phyloP scores from a whole-genome alignment of 2,888 invertebrate species.

The Cremastinae sp. region DNA sequence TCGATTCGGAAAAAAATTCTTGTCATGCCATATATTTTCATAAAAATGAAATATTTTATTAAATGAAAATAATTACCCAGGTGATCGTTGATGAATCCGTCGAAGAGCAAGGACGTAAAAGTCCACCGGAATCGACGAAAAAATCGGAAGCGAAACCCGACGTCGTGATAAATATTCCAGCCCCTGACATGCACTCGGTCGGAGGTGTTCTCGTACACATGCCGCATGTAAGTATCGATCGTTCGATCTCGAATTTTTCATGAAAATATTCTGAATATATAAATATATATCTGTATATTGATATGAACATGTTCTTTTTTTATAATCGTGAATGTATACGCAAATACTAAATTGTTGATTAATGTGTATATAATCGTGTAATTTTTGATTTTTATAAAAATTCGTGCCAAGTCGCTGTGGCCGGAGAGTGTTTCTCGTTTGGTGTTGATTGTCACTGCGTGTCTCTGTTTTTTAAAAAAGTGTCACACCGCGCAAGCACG shows the following conservation, averaged over 20 bases:
- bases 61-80: conserved; percentile 74
- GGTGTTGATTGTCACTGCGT: conserved; percentile 61
- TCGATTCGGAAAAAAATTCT: neutral
- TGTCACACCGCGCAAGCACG: conserved; percentile 57
- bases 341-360: conserved; percentile 29
- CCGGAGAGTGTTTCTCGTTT: conserved; percentile 62
- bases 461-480: conserved; percentile 58
- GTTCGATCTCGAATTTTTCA: conserved; percentile 68
- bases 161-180: conserved; percentile 83
- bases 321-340: conserved; percentile 56
- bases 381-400: conserved; percentile 27
- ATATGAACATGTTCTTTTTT: conserved; percentile 28
- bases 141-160: conserved; percentile 84
- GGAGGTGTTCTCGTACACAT: conserved; percentile 94
- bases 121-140: conserved; percentile 87
- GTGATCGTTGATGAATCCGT: conserved; percentile 86
- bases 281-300: conserved; percentile 76
- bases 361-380: neutral
- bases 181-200: conserved; percentile 88
- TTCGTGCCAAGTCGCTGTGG: conserved; percentile 31
- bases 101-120: conserved; percentile 86
- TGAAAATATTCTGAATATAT: conserved; percentile 63
- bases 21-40: neutral
- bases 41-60: neutral
- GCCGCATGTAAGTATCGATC: conserved; percentile 90